Evolutionary conservation across 2,113 vertebrate genomes (phyloP).

Genomic region (Physeter macrocephalus): DNA sequence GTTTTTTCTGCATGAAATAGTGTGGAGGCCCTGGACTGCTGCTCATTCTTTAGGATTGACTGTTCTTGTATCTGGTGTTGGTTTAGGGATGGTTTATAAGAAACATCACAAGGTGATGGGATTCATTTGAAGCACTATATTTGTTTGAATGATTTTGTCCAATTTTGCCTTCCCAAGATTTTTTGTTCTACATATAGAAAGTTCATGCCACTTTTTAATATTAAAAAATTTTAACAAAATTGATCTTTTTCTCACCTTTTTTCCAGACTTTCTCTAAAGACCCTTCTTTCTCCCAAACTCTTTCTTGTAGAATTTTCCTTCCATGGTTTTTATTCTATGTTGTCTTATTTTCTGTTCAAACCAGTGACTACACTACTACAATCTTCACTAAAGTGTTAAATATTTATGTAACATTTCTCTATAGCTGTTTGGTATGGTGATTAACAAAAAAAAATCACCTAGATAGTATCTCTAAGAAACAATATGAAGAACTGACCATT

Average conservation of each 20-base stretch:
- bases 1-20: constrained; percentile 45
- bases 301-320: background rate
- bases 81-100: constrained; percentile 53
- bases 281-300: background rate
- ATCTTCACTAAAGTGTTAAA: constrained; percentile 9
- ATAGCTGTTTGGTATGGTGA: background rate
- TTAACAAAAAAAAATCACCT: background rate
- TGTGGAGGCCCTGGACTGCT: constrained; percentile 57
- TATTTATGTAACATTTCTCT: constrained; percentile 32
- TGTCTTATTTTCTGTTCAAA: background rate
- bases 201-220: constrained; percentile 72
- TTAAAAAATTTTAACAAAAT: constrained; percentile 71
- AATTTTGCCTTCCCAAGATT: constrained; percentile 67
- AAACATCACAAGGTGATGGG: constrained; percentile 65
- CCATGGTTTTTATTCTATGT: background rate
- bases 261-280: background rate
- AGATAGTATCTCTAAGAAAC: background rate
- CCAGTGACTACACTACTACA: background rate
- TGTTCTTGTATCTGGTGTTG: constrained; percentile 58
- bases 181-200: constrained; percentile 74
- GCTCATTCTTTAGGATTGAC: constrained; percentile 39
- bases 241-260: constrained; percentile 51
- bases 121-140: constrained; percentile 63
- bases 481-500: background rate
- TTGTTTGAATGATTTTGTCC: constrained; percentile 60